These are phyloP conservation scores for Octodonta nipae DNA, from an alignment of 2,888 invertebrate genomes.

Conservation along the genomic window DNA sequence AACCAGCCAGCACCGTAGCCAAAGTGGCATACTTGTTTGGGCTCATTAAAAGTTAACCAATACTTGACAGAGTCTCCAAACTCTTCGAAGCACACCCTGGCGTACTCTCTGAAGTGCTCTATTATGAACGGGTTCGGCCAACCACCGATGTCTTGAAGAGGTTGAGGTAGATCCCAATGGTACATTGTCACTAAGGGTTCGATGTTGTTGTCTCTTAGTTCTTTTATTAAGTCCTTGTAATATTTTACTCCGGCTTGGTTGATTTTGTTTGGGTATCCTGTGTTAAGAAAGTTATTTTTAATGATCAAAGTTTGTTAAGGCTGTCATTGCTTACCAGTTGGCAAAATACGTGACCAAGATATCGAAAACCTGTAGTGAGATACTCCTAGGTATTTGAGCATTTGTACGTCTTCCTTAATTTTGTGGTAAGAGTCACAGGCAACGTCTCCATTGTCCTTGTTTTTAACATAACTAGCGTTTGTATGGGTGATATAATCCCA, in stretches of 20 bases:
- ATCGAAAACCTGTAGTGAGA: constrained; percentile 4
- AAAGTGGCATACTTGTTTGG: constrained; percentile 23
- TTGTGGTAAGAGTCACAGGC: constrained; percentile 54
- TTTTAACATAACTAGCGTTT: constrained; percentile 38
- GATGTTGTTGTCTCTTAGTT: constrained; percentile 39
- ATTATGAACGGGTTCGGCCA: constrained; percentile 42
- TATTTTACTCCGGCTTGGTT: constrained; percentile 37
- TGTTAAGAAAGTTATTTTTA: no score
- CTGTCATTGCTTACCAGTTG: constrained; percentile 36
- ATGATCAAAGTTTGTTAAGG: no score
- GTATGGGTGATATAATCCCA: constrained; percentile 53
- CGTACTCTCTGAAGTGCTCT: constrained; percentile 43
- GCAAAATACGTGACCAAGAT: constrained; percentile 31
- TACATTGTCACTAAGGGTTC: constrained; percentile 41
- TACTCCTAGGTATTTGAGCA: constrained; percentile 43
- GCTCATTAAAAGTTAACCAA: constrained; percentile 44
- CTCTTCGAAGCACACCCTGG: constrained; percentile 30
- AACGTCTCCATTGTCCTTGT: constrained; percentile 42
- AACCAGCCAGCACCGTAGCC: constrained; percentile 22
- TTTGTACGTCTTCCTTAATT: constrained; percentile 44
- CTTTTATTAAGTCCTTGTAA: constrained; percentile 14
- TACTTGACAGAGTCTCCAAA: constrained; percentile 27
- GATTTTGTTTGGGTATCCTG: constrained; percentile 36
- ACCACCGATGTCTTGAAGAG: constrained; percentile 31
- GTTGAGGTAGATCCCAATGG: constrained; percentile 44